Conservation (phyloP, 1,140 invertebrate species). For the Lepidurus packardi region DNA sequence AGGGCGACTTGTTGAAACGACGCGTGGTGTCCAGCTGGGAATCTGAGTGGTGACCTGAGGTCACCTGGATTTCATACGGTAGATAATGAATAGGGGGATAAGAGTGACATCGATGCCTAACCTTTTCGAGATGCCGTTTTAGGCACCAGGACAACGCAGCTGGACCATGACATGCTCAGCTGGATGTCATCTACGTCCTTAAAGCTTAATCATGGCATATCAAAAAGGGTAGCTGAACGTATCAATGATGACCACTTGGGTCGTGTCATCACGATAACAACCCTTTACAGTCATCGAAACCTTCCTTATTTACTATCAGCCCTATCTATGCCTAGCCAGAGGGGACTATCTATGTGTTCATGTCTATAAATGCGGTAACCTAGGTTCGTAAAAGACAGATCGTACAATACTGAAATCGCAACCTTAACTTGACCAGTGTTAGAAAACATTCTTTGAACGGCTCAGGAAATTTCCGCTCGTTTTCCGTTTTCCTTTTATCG, state of each 20-base stretch:
- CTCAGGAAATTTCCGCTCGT: neutral
- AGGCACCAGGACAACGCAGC: neutral
- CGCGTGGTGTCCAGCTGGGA: constrained; percentile 2
- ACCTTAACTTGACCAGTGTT: too few relatives aligned
- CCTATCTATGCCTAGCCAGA: neutral
- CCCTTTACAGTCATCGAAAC: neutral
- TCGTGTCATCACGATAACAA: constrained; percentile 15
- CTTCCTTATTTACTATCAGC: neutral
- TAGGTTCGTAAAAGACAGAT: too few relatives aligned
- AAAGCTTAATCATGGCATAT: neutral
- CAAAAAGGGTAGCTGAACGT: neutral
- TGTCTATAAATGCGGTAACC: too few relatives aligned
- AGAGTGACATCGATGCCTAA: neutral
- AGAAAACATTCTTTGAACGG: neutral
- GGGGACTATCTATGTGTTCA: too few relatives aligned
- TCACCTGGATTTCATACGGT: neutral
- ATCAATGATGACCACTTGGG: constrained; percentile 7
- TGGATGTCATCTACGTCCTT: neutral
- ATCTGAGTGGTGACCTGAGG: constrained; percentile 4
- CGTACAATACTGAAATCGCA: too few relatives aligned
- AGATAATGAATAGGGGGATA: constrained; percentile 10
- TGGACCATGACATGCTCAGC: constrained; percentile 17
- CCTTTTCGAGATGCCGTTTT: neutral
- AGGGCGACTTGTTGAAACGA: constrained; percentile 5
- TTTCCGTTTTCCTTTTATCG: constrained; percentile 1